phyloP scores from a whole-genome alignment of 2,888 invertebrate genomes.

The Caenorhabditis japonica region DNA sequence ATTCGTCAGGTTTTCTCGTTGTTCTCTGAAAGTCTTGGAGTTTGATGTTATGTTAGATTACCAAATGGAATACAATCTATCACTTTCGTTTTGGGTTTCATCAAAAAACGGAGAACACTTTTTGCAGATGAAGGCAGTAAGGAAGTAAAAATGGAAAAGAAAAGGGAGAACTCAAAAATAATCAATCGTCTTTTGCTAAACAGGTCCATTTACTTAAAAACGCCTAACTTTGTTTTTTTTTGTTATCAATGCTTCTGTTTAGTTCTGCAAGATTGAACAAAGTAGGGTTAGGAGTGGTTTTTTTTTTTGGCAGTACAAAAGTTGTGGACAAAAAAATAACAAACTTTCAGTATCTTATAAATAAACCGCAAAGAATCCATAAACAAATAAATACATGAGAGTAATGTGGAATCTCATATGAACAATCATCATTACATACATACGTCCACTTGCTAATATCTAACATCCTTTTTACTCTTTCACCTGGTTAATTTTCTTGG shows the following conservation, averaged over 20 bases:
- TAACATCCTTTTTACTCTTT: conserved; percentile 19
- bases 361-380: too few species aligned
- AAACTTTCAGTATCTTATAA: conserved; percentile 26
- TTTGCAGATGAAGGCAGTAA: conserved; percentile 20
- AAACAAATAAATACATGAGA: too few species aligned
- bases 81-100: conserved; percentile 43
- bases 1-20: conserved; percentile 3
- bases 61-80: conserved; percentile 15
- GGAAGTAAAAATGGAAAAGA: conserved; percentile 18
- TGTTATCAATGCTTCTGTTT: too few species aligned
- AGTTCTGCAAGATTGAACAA: conserved; percentile 47
- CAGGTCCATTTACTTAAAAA: conserved; percentile 7
- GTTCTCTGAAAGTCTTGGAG: not conserved
- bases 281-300: conserved; percentile 4
- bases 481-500: conserved; percentile 10
- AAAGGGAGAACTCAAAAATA: conserved; percentile 35
- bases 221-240: conserved; percentile 19
- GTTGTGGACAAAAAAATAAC: too few species aligned
- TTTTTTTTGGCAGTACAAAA: too few species aligned
- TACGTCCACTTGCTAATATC: conserved; percentile 22
- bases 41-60: conserved; percentile 11
- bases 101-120: conserved; percentile 39
- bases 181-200: too few species aligned
- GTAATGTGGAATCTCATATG: conserved; percentile 7
- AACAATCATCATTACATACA: conserved; percentile 46